Percentiles rank a stretch among this genome's conserved stretches.
Evolutionary conservation across 2,888 invertebrate genomes (phyloP).

Genomic region (Plusia festucae): DNA sequence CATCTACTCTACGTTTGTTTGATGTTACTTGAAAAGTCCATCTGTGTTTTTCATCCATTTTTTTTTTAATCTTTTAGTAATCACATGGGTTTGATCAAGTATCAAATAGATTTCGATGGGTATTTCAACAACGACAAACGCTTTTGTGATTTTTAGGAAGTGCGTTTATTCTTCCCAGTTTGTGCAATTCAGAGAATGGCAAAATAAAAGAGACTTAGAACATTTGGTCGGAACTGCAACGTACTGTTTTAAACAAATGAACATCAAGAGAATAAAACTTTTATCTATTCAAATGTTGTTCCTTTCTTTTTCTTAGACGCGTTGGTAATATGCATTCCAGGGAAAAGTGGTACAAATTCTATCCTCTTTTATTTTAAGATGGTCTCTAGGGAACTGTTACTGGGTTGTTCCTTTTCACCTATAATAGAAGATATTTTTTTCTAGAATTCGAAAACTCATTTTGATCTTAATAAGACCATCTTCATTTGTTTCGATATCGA

Average conservation of each 20-base stretch:
- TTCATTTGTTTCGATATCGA: not conserved
- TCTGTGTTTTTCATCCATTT: not conserved
- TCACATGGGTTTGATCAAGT: not conserved
- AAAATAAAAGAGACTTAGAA: not conserved
- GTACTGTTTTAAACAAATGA: conserved; percentile 7
- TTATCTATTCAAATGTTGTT: conserved; percentile 7
- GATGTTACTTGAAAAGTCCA: conserved; percentile 2
- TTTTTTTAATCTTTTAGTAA: not conserved
- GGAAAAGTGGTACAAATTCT: not conserved
- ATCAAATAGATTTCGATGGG: not conserved
- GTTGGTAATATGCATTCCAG: not conserved
- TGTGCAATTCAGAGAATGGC: not conserved
- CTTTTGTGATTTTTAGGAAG: not conserved
- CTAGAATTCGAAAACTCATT: not conserved
- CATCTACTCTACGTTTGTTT: not conserved
- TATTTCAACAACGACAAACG: not conserved
- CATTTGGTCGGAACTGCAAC: not conserved
- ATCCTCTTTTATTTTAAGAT: not conserved
- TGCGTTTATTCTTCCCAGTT: not conserved
- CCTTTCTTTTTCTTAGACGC: not conserved
- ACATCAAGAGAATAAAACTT: conserved; percentile 5
- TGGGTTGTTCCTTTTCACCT: not conserved
- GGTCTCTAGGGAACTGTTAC: not conserved
- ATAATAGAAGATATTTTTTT: too few relatives aligned
- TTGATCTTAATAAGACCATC: not conserved